Base-by-base conservation (phyloP, 1,140 invertebrate genomes). In the Nephila pilipes region DNA sequence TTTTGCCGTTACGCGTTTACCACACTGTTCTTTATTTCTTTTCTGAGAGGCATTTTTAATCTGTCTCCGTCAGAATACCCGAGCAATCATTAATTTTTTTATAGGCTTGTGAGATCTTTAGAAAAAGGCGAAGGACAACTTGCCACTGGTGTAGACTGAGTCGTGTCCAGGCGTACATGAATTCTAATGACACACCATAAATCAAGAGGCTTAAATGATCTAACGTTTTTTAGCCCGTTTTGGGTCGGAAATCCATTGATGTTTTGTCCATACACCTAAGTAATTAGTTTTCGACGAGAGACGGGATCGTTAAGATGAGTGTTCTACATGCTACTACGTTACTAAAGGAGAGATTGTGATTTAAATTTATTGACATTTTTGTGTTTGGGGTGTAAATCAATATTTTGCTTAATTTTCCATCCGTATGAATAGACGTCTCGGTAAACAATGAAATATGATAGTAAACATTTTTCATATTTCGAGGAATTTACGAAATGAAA, bases 131-230 rank as follows among this genome's bases (percentile, higher is more conserved):
- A 60, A 89, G 55, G 69, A 79, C 60, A 25, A 46, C 22, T 65
- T 87, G 29, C 32, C 36, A 25, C 22, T n/a, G 36, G 60, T 29
- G 58, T 65, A 36, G 38, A 69, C 16, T 20, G 29, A 60, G 32
- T 46, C 14, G 38, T 87, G 46, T 57, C 65, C 46, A 69, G n/a
- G 54, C 69, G 36, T 80, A 55, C 65, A 79, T 79, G 87, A 36
- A 89, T 89, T 89, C 65, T 80, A 89, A 89, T 79, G 65, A 79
- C 87, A 36, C 14, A 1, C 87, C 65, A 58, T 79, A 80, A 89
- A 89, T 89, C 87, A 89, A 54, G 22, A 5, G 46, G 38, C 87
- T 79, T 32, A 79, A 89, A 89, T 79, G 87, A 89, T 80, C 87
- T 79, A 55, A 57, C 55, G 87, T 79, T 79, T 79, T 79, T 38